phyloP scores from a whole-genome alignment of 1,140 invertebrate species.

The Aphelenchoides avenae region DNA sequence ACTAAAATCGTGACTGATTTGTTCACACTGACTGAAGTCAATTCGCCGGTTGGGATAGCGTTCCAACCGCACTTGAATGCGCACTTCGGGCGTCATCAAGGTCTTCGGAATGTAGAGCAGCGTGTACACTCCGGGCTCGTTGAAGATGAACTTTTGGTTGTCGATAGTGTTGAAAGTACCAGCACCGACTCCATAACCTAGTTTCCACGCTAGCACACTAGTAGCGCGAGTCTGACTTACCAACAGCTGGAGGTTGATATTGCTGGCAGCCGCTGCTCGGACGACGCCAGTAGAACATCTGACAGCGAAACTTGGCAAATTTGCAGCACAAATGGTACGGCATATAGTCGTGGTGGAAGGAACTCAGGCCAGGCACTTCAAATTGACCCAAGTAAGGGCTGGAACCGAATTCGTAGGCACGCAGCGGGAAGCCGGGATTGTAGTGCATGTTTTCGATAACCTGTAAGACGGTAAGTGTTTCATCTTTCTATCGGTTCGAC shows the following conservation, averaged over 20 bases:
- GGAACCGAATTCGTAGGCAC: constrained; percentile 58
- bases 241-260: constrained; percentile 58
- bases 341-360: constrained; percentile 59
- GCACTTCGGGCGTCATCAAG: constrained; percentile 50
- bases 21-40: constrained; percentile 54
- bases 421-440: constrained; percentile 56
- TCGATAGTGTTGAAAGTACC: constrained; percentile 57
- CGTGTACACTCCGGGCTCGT: constrained; percentile 58
- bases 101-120: constrained; percentile 57
- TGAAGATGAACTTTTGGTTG: constrained; percentile 59
- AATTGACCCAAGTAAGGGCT: constrained; percentile 55
- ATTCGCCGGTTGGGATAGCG: constrained; percentile 55
- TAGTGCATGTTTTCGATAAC: constrained; percentile 49
- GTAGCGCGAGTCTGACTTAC: constrained; percentile 13
- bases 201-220: neutral
- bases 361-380: constrained; percentile 52
- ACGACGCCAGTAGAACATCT: constrained; percentile 59
- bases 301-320: constrained; percentile 57
- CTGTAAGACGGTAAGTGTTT: too few relatives aligned
- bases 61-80: constrained; percentile 55
- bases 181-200: constrained; percentile 40
- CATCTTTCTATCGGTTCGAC: too few relatives aligned
- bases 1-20: too few relatives aligned
- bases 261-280: constrained; percentile 54
- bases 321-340: constrained; percentile 58